A percentile compares a stretch with the other conserved stretches of the same genome.
Evolutionary conservation across 2,888 invertebrate species (phyloP).

Genomic region (Xanthorhoe designata): DNA sequence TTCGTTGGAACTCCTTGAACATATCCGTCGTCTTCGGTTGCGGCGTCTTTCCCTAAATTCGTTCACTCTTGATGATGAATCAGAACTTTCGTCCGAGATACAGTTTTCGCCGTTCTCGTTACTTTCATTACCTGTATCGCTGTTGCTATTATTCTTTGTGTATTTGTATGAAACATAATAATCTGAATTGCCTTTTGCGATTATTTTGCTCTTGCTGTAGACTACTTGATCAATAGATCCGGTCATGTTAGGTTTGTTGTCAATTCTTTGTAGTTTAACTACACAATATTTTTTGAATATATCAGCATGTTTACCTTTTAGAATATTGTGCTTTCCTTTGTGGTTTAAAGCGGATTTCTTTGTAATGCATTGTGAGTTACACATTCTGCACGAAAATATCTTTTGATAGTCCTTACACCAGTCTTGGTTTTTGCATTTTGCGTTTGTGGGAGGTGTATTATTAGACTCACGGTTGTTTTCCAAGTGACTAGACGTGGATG

Average conservation of each 20-base stretch:
- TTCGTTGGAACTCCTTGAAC: conserved; percentile 59
- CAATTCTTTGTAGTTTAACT: conserved; percentile 61
- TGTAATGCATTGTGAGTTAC: conserved; percentile 44
- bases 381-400: conserved; percentile 56
- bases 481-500: conserved; percentile 23
- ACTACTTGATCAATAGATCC: conserved; percentile 58
- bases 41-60: conserved; percentile 35
- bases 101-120: not conserved
- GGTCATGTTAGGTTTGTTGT: conserved; percentile 62
- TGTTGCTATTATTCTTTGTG: conserved; percentile 37
- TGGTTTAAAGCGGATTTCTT: conserved; percentile 37
- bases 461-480: conserved; percentile 5
- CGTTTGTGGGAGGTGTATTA: not conserved
- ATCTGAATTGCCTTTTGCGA: conserved; percentile 48
- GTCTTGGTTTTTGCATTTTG: conserved; percentile 9
- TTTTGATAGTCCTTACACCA: conserved; percentile 55
- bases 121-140: conserved; percentile 48
- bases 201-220: conserved; percentile 55
- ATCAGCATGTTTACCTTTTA: conserved; percentile 49
- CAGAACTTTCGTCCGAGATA: conserved; percentile 21
- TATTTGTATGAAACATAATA: conserved; percentile 58
- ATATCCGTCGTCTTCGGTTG: conserved; percentile 50
- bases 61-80: conserved; percentile 19
- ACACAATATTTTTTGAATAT: conserved; percentile 55
- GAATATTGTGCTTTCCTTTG: conserved; percentile 21